Base-by-base conservation (phyloP, 2,797 vertebrate genomes). In the Pempheris klunzingeri region DNA sequence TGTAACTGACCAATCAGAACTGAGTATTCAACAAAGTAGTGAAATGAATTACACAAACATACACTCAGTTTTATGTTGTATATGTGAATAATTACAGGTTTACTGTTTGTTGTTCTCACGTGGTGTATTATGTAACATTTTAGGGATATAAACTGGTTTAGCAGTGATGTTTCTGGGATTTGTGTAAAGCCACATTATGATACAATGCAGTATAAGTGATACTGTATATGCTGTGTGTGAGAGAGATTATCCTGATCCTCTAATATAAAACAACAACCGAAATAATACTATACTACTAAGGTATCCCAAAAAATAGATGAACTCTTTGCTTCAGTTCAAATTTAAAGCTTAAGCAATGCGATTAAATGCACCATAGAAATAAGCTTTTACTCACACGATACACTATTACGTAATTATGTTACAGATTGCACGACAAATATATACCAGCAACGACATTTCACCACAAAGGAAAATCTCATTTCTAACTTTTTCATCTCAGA, bases 171-270 rank as follows among this genome's bases (percentile, higher is more conserved):
- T 30, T 66, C 43, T 24, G 7, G 7, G 13, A n/a, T 3, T 38
- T 15, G 13, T 50, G 36, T 39, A 0, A 26, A 64, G 22, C 41
- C 34, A 46, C 41, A 18, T 20, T 65, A 7, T 46, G 26, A 55
- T 24, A 17, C 10, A 66, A 59, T 69, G 20, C 10, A 54, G 24
- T 39, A 32, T 47, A 24, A 62, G 38, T 59, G 2, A 70, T 72
- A n/a, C n/a, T n/a, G n/a, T n/a, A 62, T 24, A 26, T 67, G 36
- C 17, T 50, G 44, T 71, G 67, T 55, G 54, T 67, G 34, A 69
- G 41, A 67, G 59, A 59, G 81, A 91, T 90, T 75, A 77, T 68
- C 20, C 43, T 69, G 65, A 84, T 87, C 73, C 75, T 66, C n/a
- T 26, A 24, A 43, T 43, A 34, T 54, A 66, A 65, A 58, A 2